Evolutionary conservation across 2,797 vertebrate genomes (phyloP).

Genomic region (Masticophis lateralis): DNA sequence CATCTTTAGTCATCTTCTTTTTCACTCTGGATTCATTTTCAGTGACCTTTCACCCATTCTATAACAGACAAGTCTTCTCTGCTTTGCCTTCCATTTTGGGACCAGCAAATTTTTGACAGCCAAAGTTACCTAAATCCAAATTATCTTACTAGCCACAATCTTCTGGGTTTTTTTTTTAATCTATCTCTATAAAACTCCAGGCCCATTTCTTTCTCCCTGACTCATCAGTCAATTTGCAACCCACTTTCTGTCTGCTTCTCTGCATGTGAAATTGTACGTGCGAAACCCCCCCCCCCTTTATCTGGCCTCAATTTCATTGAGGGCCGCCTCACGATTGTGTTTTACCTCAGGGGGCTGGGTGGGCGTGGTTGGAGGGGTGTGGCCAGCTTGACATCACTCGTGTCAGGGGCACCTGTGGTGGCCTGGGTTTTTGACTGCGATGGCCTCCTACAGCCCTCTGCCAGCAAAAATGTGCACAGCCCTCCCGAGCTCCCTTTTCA

Average conservation of each 20-base stretch:
- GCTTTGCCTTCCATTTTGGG: neutral
- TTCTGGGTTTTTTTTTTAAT: neutral
- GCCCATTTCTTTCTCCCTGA: neutral
- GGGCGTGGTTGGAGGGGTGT: too few species aligned
- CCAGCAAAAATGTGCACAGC: neutral
- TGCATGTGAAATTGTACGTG: neutral
- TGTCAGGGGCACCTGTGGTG: neutral
- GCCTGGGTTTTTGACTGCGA: neutral
- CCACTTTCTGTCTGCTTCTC: neutral
- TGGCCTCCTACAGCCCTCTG: neutral
- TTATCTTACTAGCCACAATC: neutral
- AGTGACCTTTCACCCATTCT: neutral
- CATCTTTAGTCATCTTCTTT: neutral
- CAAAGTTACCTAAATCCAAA: neutral
- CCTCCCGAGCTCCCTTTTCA: too few species aligned
- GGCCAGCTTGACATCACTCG: neutral
- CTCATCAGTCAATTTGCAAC: neutral
- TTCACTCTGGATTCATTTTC: neutral
- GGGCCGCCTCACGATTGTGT: too few species aligned
- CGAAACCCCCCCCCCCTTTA: neutral
- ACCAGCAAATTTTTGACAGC: neutral
- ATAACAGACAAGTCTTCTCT: neutral
- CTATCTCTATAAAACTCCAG: neutral
- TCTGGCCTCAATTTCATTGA: too few species aligned
- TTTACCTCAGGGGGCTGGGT: too few species aligned